Conservation (phyloP, 1,140 invertebrate species). For the Magallana gigas region DNA sequence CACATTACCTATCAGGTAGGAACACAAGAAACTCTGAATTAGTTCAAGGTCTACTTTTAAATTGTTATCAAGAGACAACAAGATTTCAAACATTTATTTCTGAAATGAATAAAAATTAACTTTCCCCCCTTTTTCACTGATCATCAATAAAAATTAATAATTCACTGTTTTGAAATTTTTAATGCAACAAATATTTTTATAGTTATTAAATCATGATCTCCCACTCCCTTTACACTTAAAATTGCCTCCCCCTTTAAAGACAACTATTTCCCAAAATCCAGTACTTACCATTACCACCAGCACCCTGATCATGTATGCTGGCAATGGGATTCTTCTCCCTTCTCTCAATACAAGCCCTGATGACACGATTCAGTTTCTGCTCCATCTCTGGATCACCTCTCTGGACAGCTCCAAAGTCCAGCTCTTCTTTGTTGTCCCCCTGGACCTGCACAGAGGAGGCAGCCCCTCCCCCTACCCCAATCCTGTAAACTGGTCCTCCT, state of each 20-base stretch:
- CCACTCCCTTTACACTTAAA: no score
- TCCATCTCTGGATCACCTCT: constrained; percentile 99
- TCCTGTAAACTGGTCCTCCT: constrained; percentile 96
- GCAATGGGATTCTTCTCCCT: constrained; percentile 92
- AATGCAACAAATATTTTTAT: no score
- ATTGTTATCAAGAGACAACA: no score
- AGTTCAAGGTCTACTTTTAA: no score
- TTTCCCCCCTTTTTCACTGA: no score
- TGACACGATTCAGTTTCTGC: constrained; percentile 96
- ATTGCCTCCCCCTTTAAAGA: no score
- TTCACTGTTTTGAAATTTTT: no score
- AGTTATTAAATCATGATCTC: no score
- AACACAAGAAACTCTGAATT: background rate
- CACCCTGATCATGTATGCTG: constrained; percentile 97
- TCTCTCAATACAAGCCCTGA: constrained; percentile 93
- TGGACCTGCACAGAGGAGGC: constrained; percentile 96
- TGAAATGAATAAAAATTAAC: no score
- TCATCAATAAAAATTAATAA: no score
- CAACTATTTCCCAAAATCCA: no score
- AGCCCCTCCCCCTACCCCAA: constrained; percentile 97
- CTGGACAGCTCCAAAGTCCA: constrained; percentile 98
- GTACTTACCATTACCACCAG: constrained; percentile 93
- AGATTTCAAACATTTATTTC: no score
- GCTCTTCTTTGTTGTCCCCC: constrained; percentile 89
- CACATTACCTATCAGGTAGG: constrained; percentile 88